Conservation (phyloP, 2,888 invertebrate species). For the Vesta saturnalis region DNA sequence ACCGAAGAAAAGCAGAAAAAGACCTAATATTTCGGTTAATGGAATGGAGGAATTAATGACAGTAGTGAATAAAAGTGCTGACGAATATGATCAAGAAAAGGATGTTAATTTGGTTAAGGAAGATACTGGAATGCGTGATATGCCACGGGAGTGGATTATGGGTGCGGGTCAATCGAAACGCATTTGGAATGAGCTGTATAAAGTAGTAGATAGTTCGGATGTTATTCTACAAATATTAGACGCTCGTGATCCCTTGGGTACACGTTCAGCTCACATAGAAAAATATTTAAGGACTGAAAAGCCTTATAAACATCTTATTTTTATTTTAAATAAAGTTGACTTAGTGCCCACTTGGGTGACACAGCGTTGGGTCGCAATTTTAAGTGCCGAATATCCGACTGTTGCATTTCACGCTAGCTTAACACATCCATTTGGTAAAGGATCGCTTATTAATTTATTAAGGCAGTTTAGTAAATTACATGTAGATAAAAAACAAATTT, state of each 20-base stretch:
- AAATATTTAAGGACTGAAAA: conserved; percentile 94
- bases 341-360: conserved; percentile 98
- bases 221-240: conserved; percentile 96
- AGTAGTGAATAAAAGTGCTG: conserved; percentile 74
- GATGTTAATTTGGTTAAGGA: conserved; percentile 87
- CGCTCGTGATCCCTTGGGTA: conserved; percentile 97
- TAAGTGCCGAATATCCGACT: conserved; percentile 96
- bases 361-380: conserved; percentile 94
- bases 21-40: conserved; percentile 80
- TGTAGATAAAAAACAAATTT: conserved; percentile 97
- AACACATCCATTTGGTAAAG: conserved; percentile 98
- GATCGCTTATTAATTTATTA: conserved; percentile 93
- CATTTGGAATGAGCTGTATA: conserved; percentile 99
- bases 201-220: conserved; percentile 99
- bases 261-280: conserved; percentile 91
- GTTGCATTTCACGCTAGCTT: conserved; percentile 99
- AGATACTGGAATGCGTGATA: conserved; percentile 80
- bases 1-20: conserved; percentile 90
- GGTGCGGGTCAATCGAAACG: conserved; percentile 95
- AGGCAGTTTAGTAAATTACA: conserved; percentile 96
- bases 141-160: conserved; percentile 93
- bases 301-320: conserved; percentile 96
- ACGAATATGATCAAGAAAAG: conserved; percentile 82
- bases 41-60: conserved; percentile 83
- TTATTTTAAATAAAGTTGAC: conserved; percentile 96